Base-by-base conservation (phyloP, 2,888 invertebrate species). In the Calameuta pallipes region DNA sequence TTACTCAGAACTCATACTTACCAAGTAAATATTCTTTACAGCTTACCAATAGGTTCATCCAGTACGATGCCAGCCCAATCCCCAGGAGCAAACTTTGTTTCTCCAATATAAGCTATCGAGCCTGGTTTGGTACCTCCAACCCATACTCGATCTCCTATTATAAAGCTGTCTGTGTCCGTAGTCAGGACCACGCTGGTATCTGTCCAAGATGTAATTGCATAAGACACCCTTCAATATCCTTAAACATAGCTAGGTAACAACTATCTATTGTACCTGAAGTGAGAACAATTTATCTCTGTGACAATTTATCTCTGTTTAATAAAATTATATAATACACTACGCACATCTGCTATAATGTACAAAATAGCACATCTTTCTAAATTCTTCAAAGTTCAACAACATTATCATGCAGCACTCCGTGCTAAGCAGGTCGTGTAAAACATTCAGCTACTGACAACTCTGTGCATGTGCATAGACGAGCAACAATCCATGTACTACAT, bases 31-130 rank as follows among this genome's bases (percentile, higher is more conserved):
- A 73, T 36, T 77, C 23, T 33, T 31, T 1, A 74, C 34, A 70
- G 84, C 93, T 93, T 93, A 96, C 99, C 99, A 88, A 97, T 96
- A 70, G 98, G 95, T 85, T 98, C 97, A 92, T 99, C 99, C 84
- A 99, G 94, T 81, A 98, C 99, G 80, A 99, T 95, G 75, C 99
- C 99, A 75, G 98, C 99, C 99, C 99, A 99, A 84, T 99, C 98
- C 80, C 99, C 99, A 33, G 98, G 97, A 30, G 98, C 99, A 93
- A 99, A 99, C 91, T 98, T 97, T 76, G 98, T 98, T 89, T 97
- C 97, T 41, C 99, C 98, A 78, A 98, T 96, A 92, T 96, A 99
- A 70, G 98, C 97, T 85, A 99, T 97, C 89, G 96, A 95, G 68
- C 98, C 99, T 3, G 97, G 95, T 90, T 98, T 98, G 76, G 95